Percentiles rank a stretch among this genome's conserved stretches.
These are phyloP conservation scores for Euthynnus affinis DNA, from an alignment of 2,797 vertebrate genomes.

Conservation along the genomic window DNA sequence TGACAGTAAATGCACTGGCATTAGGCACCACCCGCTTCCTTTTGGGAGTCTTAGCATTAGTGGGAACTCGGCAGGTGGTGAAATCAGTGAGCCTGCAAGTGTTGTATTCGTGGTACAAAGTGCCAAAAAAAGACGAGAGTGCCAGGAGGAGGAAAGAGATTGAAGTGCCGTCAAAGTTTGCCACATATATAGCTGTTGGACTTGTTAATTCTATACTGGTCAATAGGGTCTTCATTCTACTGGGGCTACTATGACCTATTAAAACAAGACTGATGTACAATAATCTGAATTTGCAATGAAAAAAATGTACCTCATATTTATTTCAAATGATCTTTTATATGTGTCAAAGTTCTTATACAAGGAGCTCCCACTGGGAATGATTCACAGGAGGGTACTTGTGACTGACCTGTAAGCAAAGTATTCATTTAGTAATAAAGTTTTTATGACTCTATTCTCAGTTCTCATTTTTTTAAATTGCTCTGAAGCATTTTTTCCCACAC, in stretches of 20 bases:
- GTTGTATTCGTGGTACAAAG: slow-evolving; percentile 85
- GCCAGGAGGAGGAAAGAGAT: slow-evolving; percentile 90
- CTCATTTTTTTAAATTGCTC: background rate
- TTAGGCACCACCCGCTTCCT: slow-evolving; percentile 76
- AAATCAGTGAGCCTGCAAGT: slow-evolving; percentile 83
- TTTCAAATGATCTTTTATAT: background rate
- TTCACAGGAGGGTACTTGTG: slow-evolving; percentile 24
- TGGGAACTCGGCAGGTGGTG: slow-evolving; percentile 85
- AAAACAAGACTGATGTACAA: background rate
- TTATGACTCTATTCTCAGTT: background rate
- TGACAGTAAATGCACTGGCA: slow-evolving; percentile 49
- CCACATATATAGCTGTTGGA: slow-evolving; percentile 90
- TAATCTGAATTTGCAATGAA: slow-evolving; percentile 1
- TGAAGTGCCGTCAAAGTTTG: slow-evolving; percentile 94
- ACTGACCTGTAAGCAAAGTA: slow-evolving; percentile 33
- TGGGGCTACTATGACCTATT: slow-evolving; percentile 87
- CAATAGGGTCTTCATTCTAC: slow-evolving; percentile 84
- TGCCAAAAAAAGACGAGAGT: slow-evolving; percentile 73
- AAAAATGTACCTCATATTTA: slow-evolving; percentile 55
- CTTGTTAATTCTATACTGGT: slow-evolving; percentile 88
- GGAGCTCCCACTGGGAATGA: slow-evolving; percentile 17
- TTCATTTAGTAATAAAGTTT: background rate
- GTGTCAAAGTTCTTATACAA: background rate
- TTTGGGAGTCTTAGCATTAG: slow-evolving; percentile 83
- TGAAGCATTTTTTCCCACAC: background rate